These are phyloP conservation scores for Lasiurus cinereus DNA, from an alignment of 2,113 vertebrate species.

Conservation along the genomic window DNA sequence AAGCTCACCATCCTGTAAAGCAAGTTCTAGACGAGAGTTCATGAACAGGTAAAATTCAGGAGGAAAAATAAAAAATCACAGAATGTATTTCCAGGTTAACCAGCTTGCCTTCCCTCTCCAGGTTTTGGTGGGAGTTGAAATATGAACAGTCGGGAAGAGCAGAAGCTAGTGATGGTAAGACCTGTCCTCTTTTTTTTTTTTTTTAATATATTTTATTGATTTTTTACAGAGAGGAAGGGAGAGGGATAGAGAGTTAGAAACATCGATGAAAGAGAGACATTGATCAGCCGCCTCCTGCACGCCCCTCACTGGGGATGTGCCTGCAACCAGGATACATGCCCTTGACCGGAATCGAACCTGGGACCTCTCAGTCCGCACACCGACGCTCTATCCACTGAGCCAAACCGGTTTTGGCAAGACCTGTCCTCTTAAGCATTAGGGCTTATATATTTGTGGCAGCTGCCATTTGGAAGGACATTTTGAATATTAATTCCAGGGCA, in stretches of 20 bases:
- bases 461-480: not conserved
- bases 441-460: not conserved
- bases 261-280: no score
- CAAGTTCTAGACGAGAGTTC: constrained; percentile 50
- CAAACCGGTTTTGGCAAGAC: not conserved
- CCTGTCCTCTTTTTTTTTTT: not conserved
- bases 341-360: no score
- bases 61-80: constrained; percentile 10
- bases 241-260: no score
- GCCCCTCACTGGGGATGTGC: no score
- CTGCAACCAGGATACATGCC: no score
- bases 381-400: no score
- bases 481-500: not conserved
- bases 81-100: constrained; percentile 36
- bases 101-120: not conserved
- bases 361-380: no score
- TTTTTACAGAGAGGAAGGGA: no score
- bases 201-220: no score
- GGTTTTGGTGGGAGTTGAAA: constrained; percentile 9
- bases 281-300: no score
- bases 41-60: constrained; percentile 55
- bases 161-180: not conserved
- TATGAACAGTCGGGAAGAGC: not conserved
- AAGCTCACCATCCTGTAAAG: not conserved
- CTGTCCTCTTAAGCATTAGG: not conserved